Conservation (phyloP, 2,113 vertebrate species). For the Donacobius atricapilla region DNA sequence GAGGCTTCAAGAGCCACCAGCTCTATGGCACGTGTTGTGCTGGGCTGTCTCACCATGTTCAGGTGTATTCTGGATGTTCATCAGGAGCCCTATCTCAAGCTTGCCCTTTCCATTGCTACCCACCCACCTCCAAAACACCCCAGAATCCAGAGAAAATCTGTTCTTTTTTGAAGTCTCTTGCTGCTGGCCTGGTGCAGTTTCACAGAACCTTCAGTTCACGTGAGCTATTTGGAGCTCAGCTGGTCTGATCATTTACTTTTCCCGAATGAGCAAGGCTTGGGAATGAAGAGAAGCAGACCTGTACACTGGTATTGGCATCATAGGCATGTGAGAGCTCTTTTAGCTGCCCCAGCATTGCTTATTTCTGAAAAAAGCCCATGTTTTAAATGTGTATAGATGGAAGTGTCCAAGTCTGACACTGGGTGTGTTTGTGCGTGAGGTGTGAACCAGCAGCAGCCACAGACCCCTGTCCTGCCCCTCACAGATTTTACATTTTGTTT, state of each 20-base stretch:
- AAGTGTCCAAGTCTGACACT: rapidly evolving
- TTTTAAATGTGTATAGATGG: background rate
- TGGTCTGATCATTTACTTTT: background rate
- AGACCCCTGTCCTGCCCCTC: background rate
- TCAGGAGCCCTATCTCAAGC: background rate
- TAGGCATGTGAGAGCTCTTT: background rate
- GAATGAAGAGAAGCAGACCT: background rate
- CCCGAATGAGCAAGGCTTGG: background rate
- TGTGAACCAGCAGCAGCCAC: rapidly evolving
- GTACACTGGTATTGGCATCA: rapidly evolving
- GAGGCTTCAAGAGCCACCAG: background rate
- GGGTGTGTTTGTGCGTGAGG: rapidly evolving
- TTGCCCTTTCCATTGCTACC: background rate
- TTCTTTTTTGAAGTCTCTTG: background rate
- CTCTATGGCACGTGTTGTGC: rapidly evolving
- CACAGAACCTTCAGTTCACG: background rate
- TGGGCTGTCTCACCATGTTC: rapidly evolving
- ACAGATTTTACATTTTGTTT: background rate
- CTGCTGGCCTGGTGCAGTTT: background rate
- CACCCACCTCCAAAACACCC: rapidly evolving
- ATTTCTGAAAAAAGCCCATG: background rate
- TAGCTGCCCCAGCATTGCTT: background rate
- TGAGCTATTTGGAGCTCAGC: background rate
- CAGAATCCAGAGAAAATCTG: background rate
- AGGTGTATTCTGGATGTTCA: rapidly evolving